A percentile compares a stretch with the other conserved stretches of the same genome.
Conservation (phyloP, 2,797 vertebrate species). For the Aldrovandia affinis region DNA sequence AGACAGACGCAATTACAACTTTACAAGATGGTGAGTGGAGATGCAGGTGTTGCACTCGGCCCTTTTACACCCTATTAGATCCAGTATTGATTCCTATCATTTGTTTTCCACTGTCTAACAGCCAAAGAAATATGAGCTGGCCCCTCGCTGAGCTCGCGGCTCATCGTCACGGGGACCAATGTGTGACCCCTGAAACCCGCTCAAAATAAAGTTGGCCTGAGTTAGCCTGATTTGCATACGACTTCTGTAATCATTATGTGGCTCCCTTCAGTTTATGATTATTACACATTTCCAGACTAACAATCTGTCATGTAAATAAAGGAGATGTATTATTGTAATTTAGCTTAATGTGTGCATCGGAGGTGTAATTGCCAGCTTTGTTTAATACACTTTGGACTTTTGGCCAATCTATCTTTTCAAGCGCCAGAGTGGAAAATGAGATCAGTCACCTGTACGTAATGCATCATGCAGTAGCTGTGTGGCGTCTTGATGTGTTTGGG, state of each 20-base stretch:
- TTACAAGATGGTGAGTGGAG: constrained; percentile 81
- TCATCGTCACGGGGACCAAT: neutral
- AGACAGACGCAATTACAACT: constrained; percentile 80
- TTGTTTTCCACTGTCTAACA: constrained; percentile 4
- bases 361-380: neutral
- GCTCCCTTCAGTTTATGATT: neutral
- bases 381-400: neutral
- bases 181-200: neutral
- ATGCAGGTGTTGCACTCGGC: constrained; percentile 36
- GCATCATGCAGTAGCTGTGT: neutral
- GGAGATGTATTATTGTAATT: neutral
- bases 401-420: neutral
- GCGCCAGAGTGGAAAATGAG: neutral
- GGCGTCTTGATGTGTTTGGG: neutral
- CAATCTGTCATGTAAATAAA: neutral
- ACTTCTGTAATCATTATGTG: neutral
- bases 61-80: constrained; percentile 43
- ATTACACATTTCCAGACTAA: neutral
- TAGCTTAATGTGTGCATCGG: neutral
- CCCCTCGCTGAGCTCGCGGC: neutral
- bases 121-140: constrained; percentile 9
- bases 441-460: constrained; percentile 18
- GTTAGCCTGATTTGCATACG: neutral
- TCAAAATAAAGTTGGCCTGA: neutral
- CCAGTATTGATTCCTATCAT: constrained; percentile 49